A percentile compares a stretch with the other conserved stretches of the same genome.
Evolutionary conservation across 2,797 vertebrate species (phyloP).

Genomic region (Crypturellus tataupa): DNA sequence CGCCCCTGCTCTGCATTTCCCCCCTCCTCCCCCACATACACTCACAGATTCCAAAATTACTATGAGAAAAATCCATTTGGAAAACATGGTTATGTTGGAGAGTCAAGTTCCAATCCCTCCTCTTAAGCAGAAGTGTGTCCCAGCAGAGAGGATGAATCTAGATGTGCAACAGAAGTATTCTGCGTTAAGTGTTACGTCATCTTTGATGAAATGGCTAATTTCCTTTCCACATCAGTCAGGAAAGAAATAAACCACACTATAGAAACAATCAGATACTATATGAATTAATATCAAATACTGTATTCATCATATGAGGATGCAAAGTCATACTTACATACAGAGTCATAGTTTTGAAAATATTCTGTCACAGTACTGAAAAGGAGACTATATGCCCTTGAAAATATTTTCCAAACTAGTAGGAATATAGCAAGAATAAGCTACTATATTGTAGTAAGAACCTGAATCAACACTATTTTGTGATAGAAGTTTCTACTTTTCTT

Average conservation of each 20-base stretch:
- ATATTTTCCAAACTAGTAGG: background rate
- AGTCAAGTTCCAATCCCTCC: background rate
- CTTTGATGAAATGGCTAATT: background rate
- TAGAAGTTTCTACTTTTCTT: background rate
- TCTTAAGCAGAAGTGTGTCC: background rate
- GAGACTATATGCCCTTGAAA: background rate
- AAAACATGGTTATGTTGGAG: background rate
- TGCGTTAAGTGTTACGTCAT: background rate
- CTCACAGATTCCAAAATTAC: background rate
- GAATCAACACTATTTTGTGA: background rate
- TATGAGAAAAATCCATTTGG: background rate
- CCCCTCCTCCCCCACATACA: too few species aligned
- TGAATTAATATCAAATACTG: background rate
- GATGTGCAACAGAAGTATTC: background rate
- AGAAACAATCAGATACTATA: background rate
- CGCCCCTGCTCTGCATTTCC: too few species aligned
- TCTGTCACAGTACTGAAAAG: background rate
- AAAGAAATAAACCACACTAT: fast-evolving
- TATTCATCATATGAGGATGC: background rate
- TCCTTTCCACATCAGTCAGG: fast-evolving
- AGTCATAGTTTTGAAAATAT: background rate
- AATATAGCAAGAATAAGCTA: background rate
- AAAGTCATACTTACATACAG: background rate
- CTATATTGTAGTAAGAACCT: background rate
- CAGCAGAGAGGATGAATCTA: background rate